Evolutionary conservation across 64 coral and sea anemone genomes (phyloP).

Genomic region (Pocillopora damicornis): DNA sequence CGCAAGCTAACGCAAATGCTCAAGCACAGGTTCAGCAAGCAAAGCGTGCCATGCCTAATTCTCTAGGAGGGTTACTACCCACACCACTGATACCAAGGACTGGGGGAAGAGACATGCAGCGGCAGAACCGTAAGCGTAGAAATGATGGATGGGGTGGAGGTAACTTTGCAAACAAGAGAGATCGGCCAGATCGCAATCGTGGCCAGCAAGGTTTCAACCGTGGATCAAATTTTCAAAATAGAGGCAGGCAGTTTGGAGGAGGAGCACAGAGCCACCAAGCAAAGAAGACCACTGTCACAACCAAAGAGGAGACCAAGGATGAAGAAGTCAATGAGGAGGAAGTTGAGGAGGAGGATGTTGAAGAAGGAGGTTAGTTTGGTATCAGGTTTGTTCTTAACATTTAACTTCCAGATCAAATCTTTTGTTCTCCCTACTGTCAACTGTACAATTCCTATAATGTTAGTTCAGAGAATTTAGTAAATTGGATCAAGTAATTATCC

Average conservation of each 20-base stretch:
- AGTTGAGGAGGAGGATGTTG: conserved; percentile 1
- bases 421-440: no score
- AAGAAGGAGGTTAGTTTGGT: neutral
- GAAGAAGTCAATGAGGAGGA: neutral
- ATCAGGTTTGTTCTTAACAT: neutral
- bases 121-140: conserved; percentile 47
- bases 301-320: neutral
- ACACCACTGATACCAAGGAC: conserved; percentile 55
- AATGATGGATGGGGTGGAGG: conserved; percentile 45
- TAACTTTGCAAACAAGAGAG: conserved; percentile 55
- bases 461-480: no score
- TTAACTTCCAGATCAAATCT: no score
- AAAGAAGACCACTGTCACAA: neutral
- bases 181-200: conserved; percentile 20
- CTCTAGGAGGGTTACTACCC: conserved; percentile 49
- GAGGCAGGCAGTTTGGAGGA: neutral
- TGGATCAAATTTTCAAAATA: conserved; percentile 7
- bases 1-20: conserved; percentile 58
- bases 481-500: no score
- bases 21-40: conserved; percentile 22
- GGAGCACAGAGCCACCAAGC: conserved; percentile 13
- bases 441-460: no score
- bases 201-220: conserved; percentile 8
- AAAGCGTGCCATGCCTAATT: conserved; percentile 31
- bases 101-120: conserved; percentile 40